Evolutionary conservation across 2,888 invertebrate genomes (phyloP).

Genomic region (Meta bourneti): DNA sequence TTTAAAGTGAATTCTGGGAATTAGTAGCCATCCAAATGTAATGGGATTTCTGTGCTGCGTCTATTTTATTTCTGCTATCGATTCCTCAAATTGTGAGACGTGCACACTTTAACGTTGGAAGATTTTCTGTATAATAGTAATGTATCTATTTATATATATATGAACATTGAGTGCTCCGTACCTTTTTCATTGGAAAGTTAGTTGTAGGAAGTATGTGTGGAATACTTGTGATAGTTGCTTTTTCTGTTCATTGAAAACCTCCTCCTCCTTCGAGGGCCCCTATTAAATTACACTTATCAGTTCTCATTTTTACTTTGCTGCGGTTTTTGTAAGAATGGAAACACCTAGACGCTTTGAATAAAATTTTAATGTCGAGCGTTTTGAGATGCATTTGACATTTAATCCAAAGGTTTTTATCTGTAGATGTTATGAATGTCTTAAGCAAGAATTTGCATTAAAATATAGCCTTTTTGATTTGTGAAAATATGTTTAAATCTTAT

Average conservation of each 20-base stretch:
- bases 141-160: conserved; percentile 73
- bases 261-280: background rate
- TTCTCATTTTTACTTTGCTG: background rate
- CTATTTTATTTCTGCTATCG: conserved; percentile 67
- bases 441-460: background rate
- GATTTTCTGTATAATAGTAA: conserved; percentile 68
- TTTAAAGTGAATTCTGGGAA: conserved; percentile 24
- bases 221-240: conserved; percentile 55
- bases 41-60: conserved; percentile 35
- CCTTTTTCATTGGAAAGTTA: conserved; percentile 70
- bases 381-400: background rate
- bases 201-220: conserved; percentile 44
- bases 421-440: background rate
- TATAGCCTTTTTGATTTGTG: background rate
- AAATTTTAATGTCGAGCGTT: background rate
- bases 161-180: conserved; percentile 40
- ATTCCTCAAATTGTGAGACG: conserved; percentile 39
- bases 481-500: background rate
- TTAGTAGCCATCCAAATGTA: conserved; percentile 9
- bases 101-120: conserved; percentile 27
- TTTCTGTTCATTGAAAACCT: background rate
- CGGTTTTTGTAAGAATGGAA: conserved; percentile 1
- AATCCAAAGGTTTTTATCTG: background rate
- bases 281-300: background rate
- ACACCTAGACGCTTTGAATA: background rate